Base-by-base conservation (phyloP, 2,797 vertebrate species). In the Aeoliscus strigatus region DNA sequence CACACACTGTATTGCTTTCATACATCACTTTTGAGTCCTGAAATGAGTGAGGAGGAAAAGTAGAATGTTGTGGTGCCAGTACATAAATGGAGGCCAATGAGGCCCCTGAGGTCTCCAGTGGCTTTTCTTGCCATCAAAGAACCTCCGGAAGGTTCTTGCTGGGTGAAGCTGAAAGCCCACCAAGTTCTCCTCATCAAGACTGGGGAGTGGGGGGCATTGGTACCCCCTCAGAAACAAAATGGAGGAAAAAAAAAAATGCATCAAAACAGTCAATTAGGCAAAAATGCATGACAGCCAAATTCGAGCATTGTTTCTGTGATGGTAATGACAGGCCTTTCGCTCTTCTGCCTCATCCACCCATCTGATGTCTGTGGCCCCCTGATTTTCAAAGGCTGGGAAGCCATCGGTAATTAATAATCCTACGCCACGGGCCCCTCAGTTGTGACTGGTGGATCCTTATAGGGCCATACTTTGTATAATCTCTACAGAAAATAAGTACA, bases 211-310 rank as follows among this genome's bases (percentile, higher is more conserved):
- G 69, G 68, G 67, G 66, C 52, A 64, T 58, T 30, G 41, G 51
- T 21, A 60, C 58, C 65, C 58, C 63, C 47, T 56, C 55, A 29
- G 65, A 65, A 75, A 79, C 60, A 75, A 82, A 79, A 80, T 73
- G 40, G 40, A 48, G 34, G n/a, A n/a, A 17, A 52, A 34, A 48
- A 77, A 59, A 64, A 52, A 33, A 51, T 69, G 77, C 76, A 80
- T 79, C 81, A 81, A 87, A 87, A 88, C 75, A 86, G 81, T 86
- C 81, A 89, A 87, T 87, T 87, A 86, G 75, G 76, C 70, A 86
- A 85, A 88, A 86, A 87, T 87, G 84, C 84, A 83, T 86, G 81
- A 88, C 82, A 85, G 80, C 75, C 70, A 85, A 81, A 84, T 81
- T 78, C 73, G 51, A 39, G 68, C 82, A 83, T 86, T 87, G 81